Conservation (phyloP, 2,113 vertebrate species). For the Corythoichthys haematopterus region DNA sequence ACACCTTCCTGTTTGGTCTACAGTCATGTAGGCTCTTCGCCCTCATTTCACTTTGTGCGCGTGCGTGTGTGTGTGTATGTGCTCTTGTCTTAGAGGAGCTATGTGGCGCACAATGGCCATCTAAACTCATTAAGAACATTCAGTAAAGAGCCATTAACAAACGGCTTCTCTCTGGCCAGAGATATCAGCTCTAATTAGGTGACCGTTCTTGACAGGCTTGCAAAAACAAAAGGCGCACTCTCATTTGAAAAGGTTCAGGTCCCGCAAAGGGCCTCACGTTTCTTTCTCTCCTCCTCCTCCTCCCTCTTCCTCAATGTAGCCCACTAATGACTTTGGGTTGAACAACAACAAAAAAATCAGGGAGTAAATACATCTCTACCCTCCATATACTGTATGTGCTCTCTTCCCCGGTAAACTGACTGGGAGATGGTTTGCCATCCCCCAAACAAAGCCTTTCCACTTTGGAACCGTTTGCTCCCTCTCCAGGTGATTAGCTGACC, state of each 20-base stretch:
- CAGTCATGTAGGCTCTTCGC: slow-evolving; percentile 62
- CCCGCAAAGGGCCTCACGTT: slow-evolving; percentile 83
- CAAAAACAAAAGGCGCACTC: slow-evolving; percentile 89
- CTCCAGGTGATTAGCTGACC: slow-evolving; percentile 84
- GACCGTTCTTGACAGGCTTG: slow-evolving; percentile 87
- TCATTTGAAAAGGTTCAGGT: slow-evolving; percentile 87
- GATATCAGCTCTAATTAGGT: slow-evolving; percentile 98
- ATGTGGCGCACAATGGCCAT: slow-evolving; percentile 84
- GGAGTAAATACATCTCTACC: slow-evolving; percentile 47
- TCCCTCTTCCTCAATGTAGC: slow-evolving; percentile 36
- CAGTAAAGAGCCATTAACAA: slow-evolving; percentile 88
- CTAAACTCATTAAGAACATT: slow-evolving; percentile 98
- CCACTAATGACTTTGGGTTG: slow-evolving; percentile 85
- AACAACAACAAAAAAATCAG: slow-evolving; percentile 58
- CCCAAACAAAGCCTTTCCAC: slow-evolving; percentile 81
- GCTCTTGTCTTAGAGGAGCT: slow-evolving; percentile 81
- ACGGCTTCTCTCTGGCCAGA: slow-evolving; percentile 83
- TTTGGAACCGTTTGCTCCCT: slow-evolving; percentile 80
- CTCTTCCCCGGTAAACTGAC: slow-evolving; percentile 39
- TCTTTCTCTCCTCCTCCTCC: slow-evolving; percentile 20
- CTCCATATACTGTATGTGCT: background rate
- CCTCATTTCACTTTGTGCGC: slow-evolving; percentile 44
- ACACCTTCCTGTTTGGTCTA: slow-evolving; percentile 77
- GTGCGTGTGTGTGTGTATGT: slow-evolving; percentile 26
- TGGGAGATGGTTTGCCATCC: slow-evolving; percentile 64